These are phyloP conservation scores for Crenuchus spilurus DNA, from an alignment of 2,797 vertebrate species.

Conservation along the genomic window DNA sequence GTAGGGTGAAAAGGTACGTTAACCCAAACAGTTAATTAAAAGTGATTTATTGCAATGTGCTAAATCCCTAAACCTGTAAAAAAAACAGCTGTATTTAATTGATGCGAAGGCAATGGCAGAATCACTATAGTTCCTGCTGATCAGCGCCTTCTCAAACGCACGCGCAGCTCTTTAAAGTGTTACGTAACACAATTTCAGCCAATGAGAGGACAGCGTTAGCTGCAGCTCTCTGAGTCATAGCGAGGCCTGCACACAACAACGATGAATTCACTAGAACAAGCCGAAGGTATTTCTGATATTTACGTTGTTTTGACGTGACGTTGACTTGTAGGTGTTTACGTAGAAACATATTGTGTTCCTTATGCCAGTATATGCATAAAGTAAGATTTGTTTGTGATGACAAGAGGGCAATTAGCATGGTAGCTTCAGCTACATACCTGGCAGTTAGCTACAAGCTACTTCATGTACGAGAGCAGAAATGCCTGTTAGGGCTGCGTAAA, in stretches of 20 bases:
- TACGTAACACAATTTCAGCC: constrained; percentile 35
- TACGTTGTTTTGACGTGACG: fast-evolving
- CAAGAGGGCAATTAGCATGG: background rate
- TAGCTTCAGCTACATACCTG: background rate
- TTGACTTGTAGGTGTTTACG: background rate
- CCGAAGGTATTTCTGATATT: constrained; percentile 83
- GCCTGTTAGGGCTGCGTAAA: no score
- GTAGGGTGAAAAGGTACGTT: no score
- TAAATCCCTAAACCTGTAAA: no score
- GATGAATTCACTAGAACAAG: constrained; percentile 97
- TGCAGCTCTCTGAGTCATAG: constrained; percentile 8
- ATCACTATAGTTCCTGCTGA: no score
- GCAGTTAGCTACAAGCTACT: constrained; percentile 21
- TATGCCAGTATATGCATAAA: background rate
- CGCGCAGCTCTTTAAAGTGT: constrained; percentile 41
- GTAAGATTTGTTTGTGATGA: background rate
- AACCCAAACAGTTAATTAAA: no score
- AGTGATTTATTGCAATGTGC: no score
- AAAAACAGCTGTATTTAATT: no score
- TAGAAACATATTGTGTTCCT: background rate
- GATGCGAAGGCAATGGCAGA: no score
- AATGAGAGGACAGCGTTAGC: constrained; percentile 45
- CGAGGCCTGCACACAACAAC: constrained; percentile 53
- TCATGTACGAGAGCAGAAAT: no score
- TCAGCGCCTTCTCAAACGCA: no score